Conservation (phyloP, 2,888 invertebrate genomes). For the Drosophila tanythrix region DNA sequence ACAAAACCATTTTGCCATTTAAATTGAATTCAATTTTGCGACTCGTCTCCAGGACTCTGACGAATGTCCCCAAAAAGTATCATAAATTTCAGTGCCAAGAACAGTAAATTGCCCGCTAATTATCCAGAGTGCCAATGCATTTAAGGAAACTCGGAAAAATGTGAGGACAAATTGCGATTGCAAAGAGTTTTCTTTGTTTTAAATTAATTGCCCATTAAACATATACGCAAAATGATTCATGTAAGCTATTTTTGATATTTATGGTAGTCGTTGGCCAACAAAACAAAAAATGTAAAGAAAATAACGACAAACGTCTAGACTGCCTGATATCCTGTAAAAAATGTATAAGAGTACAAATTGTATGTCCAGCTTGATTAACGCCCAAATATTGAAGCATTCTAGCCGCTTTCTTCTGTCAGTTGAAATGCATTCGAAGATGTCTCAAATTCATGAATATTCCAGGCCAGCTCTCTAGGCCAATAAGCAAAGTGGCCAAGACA, state of each 20-base stretch:
- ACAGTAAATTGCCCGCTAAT: conserved; percentile 66
- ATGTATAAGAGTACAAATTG: not conserved
- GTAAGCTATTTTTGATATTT: conserved; percentile 30
- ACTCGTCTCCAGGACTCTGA: conserved; percentile 36
- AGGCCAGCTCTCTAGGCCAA: conserved; percentile 56
- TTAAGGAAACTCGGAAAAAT: not conserved
- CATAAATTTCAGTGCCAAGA: conserved; percentile 56
- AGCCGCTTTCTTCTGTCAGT: conserved; percentile 1
- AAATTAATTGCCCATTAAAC: conserved; percentile 66
- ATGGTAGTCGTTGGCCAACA: conserved; percentile 32
- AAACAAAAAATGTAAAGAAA: not conserved
- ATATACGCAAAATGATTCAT: conserved; percentile 70
- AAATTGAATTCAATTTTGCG: conserved; percentile 70
- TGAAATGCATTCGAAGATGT: conserved; percentile 6
- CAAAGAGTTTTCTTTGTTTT: conserved; percentile 8
- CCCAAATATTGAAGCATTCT: not conserved
- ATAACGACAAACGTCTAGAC: not conserved
- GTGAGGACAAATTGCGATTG: conserved; percentile 1
- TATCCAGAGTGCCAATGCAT: conserved; percentile 65
- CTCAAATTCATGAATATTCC: conserved; percentile 56
- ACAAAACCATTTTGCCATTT: conserved; percentile 64
- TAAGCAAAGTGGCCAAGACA: conserved; percentile 68
- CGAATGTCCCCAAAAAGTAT: conserved; percentile 61
- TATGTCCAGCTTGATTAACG: conserved; percentile 8
- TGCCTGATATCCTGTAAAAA: not conserved